A percentile compares a stretch with the other conserved stretches of the same genome.
Evolutionary conservation across 2,797 vertebrate genomes (phyloP).

Genomic region (Merluccius polli): DNA sequence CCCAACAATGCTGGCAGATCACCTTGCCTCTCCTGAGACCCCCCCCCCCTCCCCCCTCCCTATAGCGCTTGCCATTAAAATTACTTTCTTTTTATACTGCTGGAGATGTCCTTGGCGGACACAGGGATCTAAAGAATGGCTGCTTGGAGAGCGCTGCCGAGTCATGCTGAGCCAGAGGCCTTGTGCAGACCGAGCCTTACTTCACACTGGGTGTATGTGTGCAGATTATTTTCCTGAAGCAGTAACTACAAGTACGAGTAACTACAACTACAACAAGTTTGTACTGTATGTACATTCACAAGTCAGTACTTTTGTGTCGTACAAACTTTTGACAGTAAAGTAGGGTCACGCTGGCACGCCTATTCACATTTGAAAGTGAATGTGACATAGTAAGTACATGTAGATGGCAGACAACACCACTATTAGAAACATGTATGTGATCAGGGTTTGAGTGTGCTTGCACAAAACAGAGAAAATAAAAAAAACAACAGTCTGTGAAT

Average conservation of each 20-base stretch:
- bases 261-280: neutral
- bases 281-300: neutral
- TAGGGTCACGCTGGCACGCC: no score
- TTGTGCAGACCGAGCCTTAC: no score
- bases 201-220: neutral
- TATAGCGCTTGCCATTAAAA: slow-evolving; percentile 13
- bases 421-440: neutral
- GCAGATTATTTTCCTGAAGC: neutral
- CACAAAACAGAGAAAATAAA: slow-evolving; percentile 45
- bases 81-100: slow-evolving; percentile 8
- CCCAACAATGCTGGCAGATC: slow-evolving; percentile 20
- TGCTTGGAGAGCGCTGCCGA: neutral
- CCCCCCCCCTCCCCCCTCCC: neutral
- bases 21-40: slow-evolving; percentile 17
- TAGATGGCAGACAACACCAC: neutral
- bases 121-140: neutral
- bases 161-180: no score
- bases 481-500: slow-evolving; percentile 67
- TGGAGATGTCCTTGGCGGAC: neutral
- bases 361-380: no score
- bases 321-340: neutral
- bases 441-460: neutral
- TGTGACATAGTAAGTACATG: no score
- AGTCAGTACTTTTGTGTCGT: neutral
- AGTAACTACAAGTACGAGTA: neutral